Evolutionary conservation across 2,888 invertebrate genomes (phyloP).

Genomic region (Ctenicera cuprea): DNA sequence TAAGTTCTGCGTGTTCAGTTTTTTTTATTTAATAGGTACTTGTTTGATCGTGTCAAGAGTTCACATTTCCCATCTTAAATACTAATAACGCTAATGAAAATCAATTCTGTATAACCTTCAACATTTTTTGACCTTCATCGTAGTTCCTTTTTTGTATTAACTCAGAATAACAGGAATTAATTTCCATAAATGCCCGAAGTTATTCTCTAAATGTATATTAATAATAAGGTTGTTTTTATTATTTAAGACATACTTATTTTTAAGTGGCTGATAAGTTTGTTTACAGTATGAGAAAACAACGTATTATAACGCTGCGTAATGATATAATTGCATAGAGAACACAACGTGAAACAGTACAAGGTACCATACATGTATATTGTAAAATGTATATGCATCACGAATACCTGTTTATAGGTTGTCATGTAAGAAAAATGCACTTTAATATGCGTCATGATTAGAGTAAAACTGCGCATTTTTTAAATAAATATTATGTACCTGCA

Average conservation of each 20-base stretch:
- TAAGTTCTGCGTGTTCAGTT: too few relatives aligned
- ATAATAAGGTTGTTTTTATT: slow-evolving; percentile 10
- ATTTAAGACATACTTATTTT: slow-evolving; percentile 3
- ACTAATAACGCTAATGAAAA: too few relatives aligned
- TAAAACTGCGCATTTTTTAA: too few relatives aligned
- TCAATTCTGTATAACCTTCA: slow-evolving; percentile 3
- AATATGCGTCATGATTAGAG: too few relatives aligned
- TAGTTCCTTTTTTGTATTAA: slow-evolving; percentile 1
- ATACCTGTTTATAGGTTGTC: background rate
- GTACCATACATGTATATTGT: too few relatives aligned
- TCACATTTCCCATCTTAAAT: too few relatives aligned
- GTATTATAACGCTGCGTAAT: background rate
- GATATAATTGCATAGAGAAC: background rate
- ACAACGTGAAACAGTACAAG: background rate
- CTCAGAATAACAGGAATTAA: background rate
- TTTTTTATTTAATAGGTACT: too few relatives aligned
- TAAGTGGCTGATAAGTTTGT: slow-evolving; percentile 9
- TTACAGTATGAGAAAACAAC: background rate
- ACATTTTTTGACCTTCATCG: slow-evolving; percentile 4
- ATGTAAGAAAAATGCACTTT: background rate
- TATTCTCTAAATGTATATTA: slow-evolving; percentile 1
- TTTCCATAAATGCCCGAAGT: slow-evolving; percentile 9
- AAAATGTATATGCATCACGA: too few relatives aligned
- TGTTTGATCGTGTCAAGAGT: too few relatives aligned
- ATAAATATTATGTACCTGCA: too few relatives aligned